These are phyloP conservation scores for Trogon melanurus DNA, from an alignment of 2,113 vertebrate species.

Conservation along the genomic window DNA sequence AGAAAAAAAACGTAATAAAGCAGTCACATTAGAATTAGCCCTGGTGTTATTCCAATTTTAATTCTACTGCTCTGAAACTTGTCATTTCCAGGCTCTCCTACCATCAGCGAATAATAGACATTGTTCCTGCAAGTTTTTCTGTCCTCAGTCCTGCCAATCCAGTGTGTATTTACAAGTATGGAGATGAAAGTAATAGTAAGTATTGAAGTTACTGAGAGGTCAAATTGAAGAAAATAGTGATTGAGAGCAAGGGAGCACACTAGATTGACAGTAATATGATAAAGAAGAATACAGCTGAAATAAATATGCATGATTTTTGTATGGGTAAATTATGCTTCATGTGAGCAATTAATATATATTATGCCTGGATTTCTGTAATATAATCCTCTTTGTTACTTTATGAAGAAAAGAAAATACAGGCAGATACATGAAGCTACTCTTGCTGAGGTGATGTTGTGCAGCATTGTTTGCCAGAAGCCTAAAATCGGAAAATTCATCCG, in stretches of 20 bases:
- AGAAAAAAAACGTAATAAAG: background rate
- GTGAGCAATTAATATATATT: background rate
- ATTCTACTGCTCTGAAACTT: background rate
- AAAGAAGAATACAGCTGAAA: background rate
- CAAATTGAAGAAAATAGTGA: background rate
- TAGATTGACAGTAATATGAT: background rate
- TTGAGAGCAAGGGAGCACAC: background rate
- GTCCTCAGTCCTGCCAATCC: slow-evolving; percentile 91
- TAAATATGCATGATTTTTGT: background rate
- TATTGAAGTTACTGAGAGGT: background rate
- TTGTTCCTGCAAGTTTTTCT: slow-evolving; percentile 92
- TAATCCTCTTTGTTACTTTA: background rate
- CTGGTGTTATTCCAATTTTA: background rate
- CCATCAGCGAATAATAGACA: slow-evolving; percentile 94
- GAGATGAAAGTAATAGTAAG: slow-evolving; percentile 90
- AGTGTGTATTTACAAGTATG: slow-evolving; percentile 89
- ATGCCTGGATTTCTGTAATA: background rate
- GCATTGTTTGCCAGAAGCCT: background rate
- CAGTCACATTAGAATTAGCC: background rate
- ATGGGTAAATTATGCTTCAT: background rate
- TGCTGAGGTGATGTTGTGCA: background rate
- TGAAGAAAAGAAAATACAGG: background rate
- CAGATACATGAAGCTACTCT: background rate
- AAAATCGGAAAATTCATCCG: background rate
- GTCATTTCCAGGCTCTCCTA: slow-evolving; percentile 88